Evolutionary conservation across 2,888 invertebrate species (phyloP).

Genomic region (Argynnis bischoffii): DNA sequence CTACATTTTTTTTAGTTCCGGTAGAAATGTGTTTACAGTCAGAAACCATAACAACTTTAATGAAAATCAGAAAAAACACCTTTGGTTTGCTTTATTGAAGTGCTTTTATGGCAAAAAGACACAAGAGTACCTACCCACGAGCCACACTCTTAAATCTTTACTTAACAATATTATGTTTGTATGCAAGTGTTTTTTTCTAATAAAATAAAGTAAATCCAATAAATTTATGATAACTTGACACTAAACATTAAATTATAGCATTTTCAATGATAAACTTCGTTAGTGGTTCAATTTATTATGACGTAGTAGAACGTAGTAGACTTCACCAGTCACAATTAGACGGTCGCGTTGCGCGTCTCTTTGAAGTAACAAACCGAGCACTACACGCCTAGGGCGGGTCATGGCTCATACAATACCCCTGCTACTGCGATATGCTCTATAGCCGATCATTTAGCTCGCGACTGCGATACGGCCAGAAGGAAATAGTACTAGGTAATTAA

Average conservation of each 20-base stretch:
- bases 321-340: slow-evolving; percentile 59
- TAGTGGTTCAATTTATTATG: slow-evolving; percentile 29
- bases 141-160: too few species aligned
- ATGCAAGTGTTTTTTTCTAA: too few species aligned
- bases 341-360: slow-evolving; percentile 50
- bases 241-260: slow-evolving; percentile 21
- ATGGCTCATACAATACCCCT: slow-evolving; percentile 47
- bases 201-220: not conserved
- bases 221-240: not conserved
- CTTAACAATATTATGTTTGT: too few species aligned
- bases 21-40: too few species aligned
- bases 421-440: slow-evolving; percentile 60
- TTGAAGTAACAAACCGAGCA: slow-evolving; percentile 39
- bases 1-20: too few species aligned
- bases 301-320: slow-evolving; percentile 29
- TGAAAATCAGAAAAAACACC: too few species aligned
- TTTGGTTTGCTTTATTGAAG: too few species aligned
- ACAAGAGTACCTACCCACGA: too few species aligned
- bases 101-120: too few species aligned
- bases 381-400: slow-evolving; percentile 48
- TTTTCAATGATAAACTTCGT: slow-evolving; percentile 18
- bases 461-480: slow-evolving; percentile 85
- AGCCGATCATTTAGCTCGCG: slow-evolving; percentile 79
- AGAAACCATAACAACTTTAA: too few species aligned
- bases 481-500: slow-evolving; percentile 85